Conservation (phyloP, 2,797 vertebrate genomes). For the Aphelocoma californica region DNA sequence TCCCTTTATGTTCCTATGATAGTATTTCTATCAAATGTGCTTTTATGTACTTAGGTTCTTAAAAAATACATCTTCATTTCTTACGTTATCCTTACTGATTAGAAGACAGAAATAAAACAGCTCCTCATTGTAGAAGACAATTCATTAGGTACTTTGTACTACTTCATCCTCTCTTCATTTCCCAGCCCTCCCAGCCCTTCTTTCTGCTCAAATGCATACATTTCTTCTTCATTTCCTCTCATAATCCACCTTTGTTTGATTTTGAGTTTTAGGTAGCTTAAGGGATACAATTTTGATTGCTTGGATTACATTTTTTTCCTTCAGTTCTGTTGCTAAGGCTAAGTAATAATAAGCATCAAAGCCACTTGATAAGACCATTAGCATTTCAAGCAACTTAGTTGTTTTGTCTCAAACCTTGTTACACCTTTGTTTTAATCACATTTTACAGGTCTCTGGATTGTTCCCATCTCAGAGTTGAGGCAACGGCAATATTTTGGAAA, state of each 20-base stretch:
- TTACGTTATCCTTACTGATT: neutral
- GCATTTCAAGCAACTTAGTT: neutral
- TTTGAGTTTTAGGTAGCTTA: neutral
- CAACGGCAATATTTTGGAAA: neutral
- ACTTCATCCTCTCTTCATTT: neutral
- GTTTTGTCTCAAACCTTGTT: neutral
- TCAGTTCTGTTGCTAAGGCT: neutral
- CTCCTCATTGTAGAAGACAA: neutral
- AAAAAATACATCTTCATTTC: neutral
- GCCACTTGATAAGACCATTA: neutral
- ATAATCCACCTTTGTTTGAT: neutral
- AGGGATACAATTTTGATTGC: neutral
- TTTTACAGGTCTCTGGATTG: neutral
- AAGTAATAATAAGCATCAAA: neutral
- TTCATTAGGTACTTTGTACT: neutral
- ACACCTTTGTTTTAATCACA: neutral
- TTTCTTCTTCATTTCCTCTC: neutral
- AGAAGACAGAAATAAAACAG: neutral
- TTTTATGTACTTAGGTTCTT: neutral
- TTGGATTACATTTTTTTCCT: neutral
- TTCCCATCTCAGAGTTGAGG: neutral
- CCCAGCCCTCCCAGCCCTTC: neutral
- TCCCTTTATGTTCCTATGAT: neutral
- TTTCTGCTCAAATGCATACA: neutral
- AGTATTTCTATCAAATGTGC: neutral